Base-by-base conservation (phyloP, 2,113 vertebrate genomes). In the Hyperopisus bebe region DNA sequence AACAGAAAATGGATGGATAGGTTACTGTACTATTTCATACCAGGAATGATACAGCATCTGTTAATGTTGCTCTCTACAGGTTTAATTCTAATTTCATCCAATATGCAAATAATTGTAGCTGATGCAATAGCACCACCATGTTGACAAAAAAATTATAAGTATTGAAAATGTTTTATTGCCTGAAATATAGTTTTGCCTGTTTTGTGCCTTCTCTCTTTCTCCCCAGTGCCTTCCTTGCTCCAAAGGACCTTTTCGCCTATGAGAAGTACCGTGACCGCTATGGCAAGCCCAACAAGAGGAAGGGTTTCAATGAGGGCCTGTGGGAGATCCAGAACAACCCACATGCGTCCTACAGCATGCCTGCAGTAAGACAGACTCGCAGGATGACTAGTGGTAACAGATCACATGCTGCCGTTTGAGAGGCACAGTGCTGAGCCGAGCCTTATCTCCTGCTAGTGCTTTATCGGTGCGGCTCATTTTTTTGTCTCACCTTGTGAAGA, bases 261-360 rank as follows among this genome's bases (percentile, higher is more conserved):
- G 98, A 99, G 89, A 99, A 99, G 44, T 97, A 96, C 89, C 97
- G 96, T 88, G 98, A 99, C 47, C 98, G 98, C 91, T 99, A 98
- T 5, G 98, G 98, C 47, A 99, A 99, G 89, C 97, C 98, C 88
- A 99, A 99, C 96, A 99, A 99, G 95, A 96, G 98, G 91, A 99
- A 99, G 97, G 98, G 98, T 86, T 99, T 99, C 95, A 99, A 99
- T 90, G 98, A 99, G 92, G 98, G 98, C 84, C 95, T 99, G 93
- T 99, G 98, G 98, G 98, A 99, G 93, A 99, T 99, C 92, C 97
- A 99, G 94, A 99, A 98, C 95, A 98, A 98, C 92, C 98, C 98
- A n/a, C 97, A 99, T 13, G 98, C 98, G 91, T 99, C 98, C 92
- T 99, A 99, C 95, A 99, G 95, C 3, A 96, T 97, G 0, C 97